Evolutionary conservation across 2,888 invertebrate genomes (phyloP).

Genomic region (Drosophila meridiana): DNA sequence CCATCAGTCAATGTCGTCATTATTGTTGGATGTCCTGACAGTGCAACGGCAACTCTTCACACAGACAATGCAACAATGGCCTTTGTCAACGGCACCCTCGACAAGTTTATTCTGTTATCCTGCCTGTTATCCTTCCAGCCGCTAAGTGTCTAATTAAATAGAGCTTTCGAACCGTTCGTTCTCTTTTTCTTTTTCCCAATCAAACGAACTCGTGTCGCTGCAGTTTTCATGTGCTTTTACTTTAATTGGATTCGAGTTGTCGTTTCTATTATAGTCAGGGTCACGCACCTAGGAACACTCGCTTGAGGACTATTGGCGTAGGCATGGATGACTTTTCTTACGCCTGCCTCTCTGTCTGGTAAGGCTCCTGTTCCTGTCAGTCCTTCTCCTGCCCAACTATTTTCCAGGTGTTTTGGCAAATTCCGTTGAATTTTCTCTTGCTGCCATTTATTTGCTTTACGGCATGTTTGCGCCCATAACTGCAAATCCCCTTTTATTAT

Average conservation of each 20-base stretch:
- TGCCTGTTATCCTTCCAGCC: constrained; percentile 21
- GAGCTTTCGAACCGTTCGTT: constrained; percentile 45
- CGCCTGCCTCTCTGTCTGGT: not conserved
- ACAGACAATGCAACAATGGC: constrained; percentile 52
- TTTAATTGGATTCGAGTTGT: constrained; percentile 73
- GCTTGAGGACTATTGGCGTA: not conserved
- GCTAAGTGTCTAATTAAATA: constrained; percentile 73
- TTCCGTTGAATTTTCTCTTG: constrained; percentile 47
- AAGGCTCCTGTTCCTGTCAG: not conserved
- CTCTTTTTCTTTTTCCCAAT: constrained; percentile 48
- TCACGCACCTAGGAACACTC: constrained; percentile 41
- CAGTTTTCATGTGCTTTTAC: constrained; percentile 63
- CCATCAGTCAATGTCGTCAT: constrained; percentile 40
- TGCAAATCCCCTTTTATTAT: constrained; percentile 77
- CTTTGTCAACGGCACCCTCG: constrained; percentile 44
- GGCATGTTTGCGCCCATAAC: constrained; percentile 75
- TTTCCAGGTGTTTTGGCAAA: constrained; percentile 42
- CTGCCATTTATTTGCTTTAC: constrained; percentile 73
- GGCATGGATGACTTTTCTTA: not conserved
- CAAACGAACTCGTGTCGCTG: constrained; percentile 42
- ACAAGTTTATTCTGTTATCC: constrained; percentile 34
- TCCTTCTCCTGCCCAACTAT: constrained; percentile 22
- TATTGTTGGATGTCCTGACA: constrained; percentile 62
- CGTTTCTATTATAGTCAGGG: constrained; percentile 32
- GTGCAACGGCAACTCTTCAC: constrained; percentile 57